These are phyloP conservation scores for Macaca nemestrina DNA, from an alignment of 2,113 vertebrate species.

Conservation along the genomic window DNA sequence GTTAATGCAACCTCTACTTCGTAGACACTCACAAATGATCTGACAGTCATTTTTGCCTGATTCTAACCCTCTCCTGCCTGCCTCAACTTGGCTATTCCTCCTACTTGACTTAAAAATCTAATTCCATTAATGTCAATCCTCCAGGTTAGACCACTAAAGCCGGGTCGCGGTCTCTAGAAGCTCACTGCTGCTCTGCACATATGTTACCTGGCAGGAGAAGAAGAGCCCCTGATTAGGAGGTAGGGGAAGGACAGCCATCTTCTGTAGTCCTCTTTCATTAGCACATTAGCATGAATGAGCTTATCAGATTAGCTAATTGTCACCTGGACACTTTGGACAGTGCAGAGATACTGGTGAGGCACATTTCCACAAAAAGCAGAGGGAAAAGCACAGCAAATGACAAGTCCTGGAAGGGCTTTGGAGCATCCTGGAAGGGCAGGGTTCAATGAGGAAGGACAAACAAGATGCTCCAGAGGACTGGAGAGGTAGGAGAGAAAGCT, in stretches of 20 bases:
- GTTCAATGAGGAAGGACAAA: not conserved
- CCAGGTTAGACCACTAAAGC: constrained; percentile 64
- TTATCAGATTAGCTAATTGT: constrained; percentile 82
- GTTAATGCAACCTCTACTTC: not conserved
- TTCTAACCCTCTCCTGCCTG: not conserved
- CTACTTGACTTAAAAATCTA: constrained; percentile 58
- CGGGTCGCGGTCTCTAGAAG: constrained; percentile 63
- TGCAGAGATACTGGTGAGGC: constrained; percentile 56
- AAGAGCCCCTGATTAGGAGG: constrained; percentile 58
- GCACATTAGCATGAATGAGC: constrained; percentile 79
- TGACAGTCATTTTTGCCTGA: not conserved
- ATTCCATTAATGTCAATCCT: constrained; percentile 63
- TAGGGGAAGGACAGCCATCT: constrained; percentile 71
- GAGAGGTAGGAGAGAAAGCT: not conserved
- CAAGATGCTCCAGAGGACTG: not conserved
- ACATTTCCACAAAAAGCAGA: constrained; percentile 63
- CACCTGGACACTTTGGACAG: constrained; percentile 79
- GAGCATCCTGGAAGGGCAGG: not conserved
- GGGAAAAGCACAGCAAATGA: not conserved
- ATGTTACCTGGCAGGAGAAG: constrained; percentile 78
- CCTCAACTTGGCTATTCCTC: constrained; percentile 16
- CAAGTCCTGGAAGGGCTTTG: not conserved
- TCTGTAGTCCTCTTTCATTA: constrained; percentile 77
- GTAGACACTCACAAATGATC: not conserved
- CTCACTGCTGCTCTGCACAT: constrained; percentile 75